Conservation (phyloP, 2,888 invertebrate species). For the Trissolcus brochymenae region DNA sequence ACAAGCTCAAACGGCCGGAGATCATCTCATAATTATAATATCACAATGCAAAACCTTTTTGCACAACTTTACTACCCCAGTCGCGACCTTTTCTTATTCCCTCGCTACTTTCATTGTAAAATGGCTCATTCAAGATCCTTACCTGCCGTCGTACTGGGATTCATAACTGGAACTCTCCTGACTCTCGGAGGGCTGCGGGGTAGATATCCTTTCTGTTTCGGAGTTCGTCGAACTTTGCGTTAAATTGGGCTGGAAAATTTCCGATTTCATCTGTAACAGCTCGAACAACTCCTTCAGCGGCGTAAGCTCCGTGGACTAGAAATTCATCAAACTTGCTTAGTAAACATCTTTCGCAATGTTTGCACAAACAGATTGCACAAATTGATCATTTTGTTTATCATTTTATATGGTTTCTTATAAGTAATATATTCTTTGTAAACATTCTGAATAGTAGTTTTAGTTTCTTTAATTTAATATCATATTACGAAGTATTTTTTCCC, state of each 20-base stretch:
- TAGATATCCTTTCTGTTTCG: constrained; percentile 73
- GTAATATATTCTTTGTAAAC: too few relatives aligned
- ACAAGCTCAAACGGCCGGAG: neutral
- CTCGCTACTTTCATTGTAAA: neutral
- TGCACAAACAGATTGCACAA: too few relatives aligned
- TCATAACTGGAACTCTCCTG: constrained; percentile 76
- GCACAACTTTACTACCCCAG: too few relatives aligned
- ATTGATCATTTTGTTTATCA: too few relatives aligned
- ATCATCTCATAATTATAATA: too few relatives aligned
- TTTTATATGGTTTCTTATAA: too few relatives aligned
- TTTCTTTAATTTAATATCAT: too few relatives aligned
- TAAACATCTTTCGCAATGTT: too few relatives aligned
- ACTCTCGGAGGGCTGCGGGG: constrained; percentile 74
- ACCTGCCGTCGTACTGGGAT: constrained; percentile 75
- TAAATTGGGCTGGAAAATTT: constrained; percentile 76
- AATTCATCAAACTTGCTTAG: constrained; percentile 63
- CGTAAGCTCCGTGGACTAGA: constrained; percentile 87
- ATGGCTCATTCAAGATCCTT: constrained; percentile 28
- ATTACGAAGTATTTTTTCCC: too few relatives aligned
- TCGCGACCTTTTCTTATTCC: neutral
- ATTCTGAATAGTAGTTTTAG: too few relatives aligned
- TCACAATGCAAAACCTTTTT: too few relatives aligned
- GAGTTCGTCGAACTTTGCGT: constrained; percentile 71
- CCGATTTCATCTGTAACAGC: constrained; percentile 89
- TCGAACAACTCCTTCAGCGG: constrained; percentile 90